Conservation (phyloP, 2,797 vertebrate genomes). For the Scyliorhinus canicula region DNA sequence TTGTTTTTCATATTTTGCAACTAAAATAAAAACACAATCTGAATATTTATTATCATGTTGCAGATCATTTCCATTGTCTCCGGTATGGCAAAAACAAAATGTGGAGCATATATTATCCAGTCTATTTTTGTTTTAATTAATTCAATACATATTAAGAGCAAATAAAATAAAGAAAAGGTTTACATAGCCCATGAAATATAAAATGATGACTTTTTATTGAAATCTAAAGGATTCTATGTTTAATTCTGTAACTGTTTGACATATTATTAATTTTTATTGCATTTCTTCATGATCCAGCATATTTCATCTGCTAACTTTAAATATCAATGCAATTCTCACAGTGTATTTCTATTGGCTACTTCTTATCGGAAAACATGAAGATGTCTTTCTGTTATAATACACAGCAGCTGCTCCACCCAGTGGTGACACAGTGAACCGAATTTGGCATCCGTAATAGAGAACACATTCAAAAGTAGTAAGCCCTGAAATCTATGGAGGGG, state of each 20-base stretch:
- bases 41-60: neutral
- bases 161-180: neutral
- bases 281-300: neutral
- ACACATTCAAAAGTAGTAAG: neutral
- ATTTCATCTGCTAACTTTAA: neutral
- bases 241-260: neutral
- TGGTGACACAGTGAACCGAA: neutral
- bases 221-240: neutral
- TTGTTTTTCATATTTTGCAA: neutral
- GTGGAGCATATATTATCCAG: neutral
- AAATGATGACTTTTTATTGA: neutral
- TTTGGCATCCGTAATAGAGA: neutral
- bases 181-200: neutral
- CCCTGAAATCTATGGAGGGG: neutral
- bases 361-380: neutral
- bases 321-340: neutral
- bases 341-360: neutral
- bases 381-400: neutral
- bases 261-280: neutral
- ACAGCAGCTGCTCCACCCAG: constrained; percentile 16
- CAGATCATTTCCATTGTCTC: neutral
- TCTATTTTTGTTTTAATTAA: neutral
- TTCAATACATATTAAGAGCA: neutral
- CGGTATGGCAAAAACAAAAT: neutral
- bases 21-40: neutral